These are phyloP conservation scores for Pangasius larnaudii DNA, from an alignment of 2,797 vertebrate species.

Conservation along the genomic window DNA sequence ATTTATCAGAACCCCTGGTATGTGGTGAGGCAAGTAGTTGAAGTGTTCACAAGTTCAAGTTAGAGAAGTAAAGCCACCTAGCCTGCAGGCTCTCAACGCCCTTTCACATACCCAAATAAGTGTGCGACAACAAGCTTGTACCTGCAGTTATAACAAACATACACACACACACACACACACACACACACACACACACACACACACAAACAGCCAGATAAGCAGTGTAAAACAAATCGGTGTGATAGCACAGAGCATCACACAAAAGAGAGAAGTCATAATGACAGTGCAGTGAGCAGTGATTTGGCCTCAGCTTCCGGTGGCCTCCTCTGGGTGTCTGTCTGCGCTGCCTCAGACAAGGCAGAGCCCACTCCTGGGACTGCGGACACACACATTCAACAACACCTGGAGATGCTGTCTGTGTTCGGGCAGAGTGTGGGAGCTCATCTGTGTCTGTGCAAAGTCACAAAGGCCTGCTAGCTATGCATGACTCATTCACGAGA, in stretches of 20 bases:
- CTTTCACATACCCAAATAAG: slow-evolving; percentile 62
- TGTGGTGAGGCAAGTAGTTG: slow-evolving; percentile 41
- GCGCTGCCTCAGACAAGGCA: slow-evolving; percentile 63
- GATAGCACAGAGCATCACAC: slow-evolving; percentile 62
- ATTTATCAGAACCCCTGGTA: slow-evolving; percentile 48
- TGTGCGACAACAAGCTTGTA: slow-evolving; percentile 64
- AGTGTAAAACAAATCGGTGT: slow-evolving; percentile 66
- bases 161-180: slow-evolving; percentile 49
- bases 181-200: slow-evolving; percentile 54
- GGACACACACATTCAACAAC: slow-evolving; percentile 4
- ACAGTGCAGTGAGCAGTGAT: slow-evolving; percentile 55
- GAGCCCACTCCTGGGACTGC: slow-evolving; percentile 34
- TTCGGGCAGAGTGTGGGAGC: not conserved
- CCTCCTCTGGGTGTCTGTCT: slow-evolving; percentile 55
- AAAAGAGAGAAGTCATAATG: slow-evolving; percentile 50
- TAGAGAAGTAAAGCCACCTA: slow-evolving; percentile 44
- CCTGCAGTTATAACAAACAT: slow-evolving; percentile 63
- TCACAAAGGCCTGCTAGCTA: not conserved
- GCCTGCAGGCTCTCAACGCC: slow-evolving; percentile 62
- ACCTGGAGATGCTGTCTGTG: slow-evolving; percentile 14
- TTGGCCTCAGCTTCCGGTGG: slow-evolving; percentile 62
- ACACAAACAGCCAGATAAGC: slow-evolving; percentile 65
- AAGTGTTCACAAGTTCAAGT: slow-evolving; percentile 50
- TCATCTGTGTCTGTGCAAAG: slow-evolving; percentile 7
- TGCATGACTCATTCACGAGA: slow-evolving; percentile 11